phyloP scores from a whole-genome alignment of 2,113 vertebrate genomes.

The Furnarius figulus region DNA sequence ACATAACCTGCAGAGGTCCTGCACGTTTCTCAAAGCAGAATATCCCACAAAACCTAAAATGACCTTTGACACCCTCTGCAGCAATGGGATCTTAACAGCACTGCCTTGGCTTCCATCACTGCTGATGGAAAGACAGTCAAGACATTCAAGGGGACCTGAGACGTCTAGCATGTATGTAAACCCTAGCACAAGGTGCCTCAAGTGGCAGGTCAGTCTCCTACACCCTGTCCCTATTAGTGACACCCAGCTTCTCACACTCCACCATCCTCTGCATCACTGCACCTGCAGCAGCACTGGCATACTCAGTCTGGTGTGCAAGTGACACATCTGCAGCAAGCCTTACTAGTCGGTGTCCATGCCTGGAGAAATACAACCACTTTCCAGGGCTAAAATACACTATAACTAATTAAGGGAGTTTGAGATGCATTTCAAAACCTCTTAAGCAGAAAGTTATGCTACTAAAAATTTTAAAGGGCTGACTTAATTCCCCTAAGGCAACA shows the following conservation, averaged over 20 bases:
- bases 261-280: rapidly evolving
- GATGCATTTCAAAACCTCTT: constrained; percentile 45
- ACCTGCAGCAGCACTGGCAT: not conserved
- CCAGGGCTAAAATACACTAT: not conserved
- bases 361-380: not conserved
- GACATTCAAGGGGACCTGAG: not conserved
- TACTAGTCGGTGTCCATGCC: not conserved
- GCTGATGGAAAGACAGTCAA: not conserved
- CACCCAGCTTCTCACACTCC: not conserved
- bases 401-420: constrained; percentile 32
- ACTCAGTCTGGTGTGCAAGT: not conserved
- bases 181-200: not conserved
- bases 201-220: not conserved
- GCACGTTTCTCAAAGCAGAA: not conserved
- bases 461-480: constrained; percentile 33
- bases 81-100: rapidly evolving
- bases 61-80: not conserved
- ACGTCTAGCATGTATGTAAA: rapidly evolving
- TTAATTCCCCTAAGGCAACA: constrained; percentile 55
- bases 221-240: not conserved
- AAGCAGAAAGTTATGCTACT: constrained; percentile 26
- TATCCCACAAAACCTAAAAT: not conserved
- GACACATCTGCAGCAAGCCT: not conserved
- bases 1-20: not conserved
- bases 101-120: not conserved